Evolutionary conservation across 2,797 vertebrate species (phyloP), one percentile per base, ranked within the genome.

Genomic region (Oreochromis mossambicus): DNA sequence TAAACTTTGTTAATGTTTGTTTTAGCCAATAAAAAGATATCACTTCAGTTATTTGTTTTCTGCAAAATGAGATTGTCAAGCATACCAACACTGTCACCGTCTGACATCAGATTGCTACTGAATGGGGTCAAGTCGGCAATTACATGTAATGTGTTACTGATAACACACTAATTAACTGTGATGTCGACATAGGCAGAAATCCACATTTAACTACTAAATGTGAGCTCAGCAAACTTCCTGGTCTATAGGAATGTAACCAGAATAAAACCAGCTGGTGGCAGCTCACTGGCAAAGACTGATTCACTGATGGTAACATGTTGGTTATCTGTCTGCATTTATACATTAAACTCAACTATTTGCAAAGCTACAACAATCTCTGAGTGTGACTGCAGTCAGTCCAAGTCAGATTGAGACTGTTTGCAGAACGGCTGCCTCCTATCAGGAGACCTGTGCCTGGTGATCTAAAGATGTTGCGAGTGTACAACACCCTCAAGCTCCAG

Each of bases 1-100:
- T 58, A 32, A 58, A 58, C 55, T 58, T 32, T 58, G 15, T 32
- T 58, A 17, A 58, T 0, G 17, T 19, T 0, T 58, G 15, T 19
- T 58, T 58, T 58, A 19, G 29, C 2, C 1, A 32, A 32, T 17
- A 32, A 58, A 58, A 19, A 32, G 26, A 0, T 58, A 5, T 58
- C 26, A 32, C 1, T 58, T 58, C 13, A 14, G 21, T 58, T 58
- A 58, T 8, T 58, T 32, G 17, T 32, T 58, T 58, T 17, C 26
- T 58, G 55, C 55, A 32, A 32, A 0, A 2, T 58, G 14, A 58
- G 29, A 58, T 58, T 58, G 26, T 58, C 55, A 56, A 56, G 13
- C 24, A 56, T 29, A 56, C 26, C 55, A 56, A 56, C 1, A 8
- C 55, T 32, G 13, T 29, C 1, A 29, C 24, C 1, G 11, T 54